phyloP scores from a whole-genome alignment of 2,888 invertebrate species.

The Coremacera marginata region DNA sequence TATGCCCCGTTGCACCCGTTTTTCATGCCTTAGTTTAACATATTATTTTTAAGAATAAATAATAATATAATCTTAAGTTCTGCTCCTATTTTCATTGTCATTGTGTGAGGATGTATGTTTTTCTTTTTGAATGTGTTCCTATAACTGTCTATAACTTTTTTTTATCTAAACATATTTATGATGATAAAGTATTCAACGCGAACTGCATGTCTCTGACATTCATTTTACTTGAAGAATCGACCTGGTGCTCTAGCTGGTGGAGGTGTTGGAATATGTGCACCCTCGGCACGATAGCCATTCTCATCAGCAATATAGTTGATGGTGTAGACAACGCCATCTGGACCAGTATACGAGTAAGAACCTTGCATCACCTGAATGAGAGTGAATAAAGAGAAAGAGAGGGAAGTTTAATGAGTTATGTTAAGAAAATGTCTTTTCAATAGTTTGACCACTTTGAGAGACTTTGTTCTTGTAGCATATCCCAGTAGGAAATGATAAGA shows the following conservation, averaged over 20 bases:
- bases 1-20: slow-evolving; percentile 36
- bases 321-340: slow-evolving; percentile 73
- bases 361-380: slow-evolving; percentile 71
- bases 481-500: too few relatives aligned
- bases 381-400: not conserved
- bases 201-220: not conserved
- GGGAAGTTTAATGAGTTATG: not conserved
- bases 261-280: slow-evolving; percentile 70
- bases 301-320: slow-evolving; percentile 71
- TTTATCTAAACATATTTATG: not conserved
- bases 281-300: slow-evolving; percentile 70
- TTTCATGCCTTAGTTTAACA: slow-evolving; percentile 3
- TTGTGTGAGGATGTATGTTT: not conserved
- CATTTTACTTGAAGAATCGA: slow-evolving; percentile 61
- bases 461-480: not conserved
- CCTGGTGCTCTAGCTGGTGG: slow-evolving; percentile 63
- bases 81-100: not conserved
- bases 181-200: not conserved
- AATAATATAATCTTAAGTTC: slow-evolving; percentile 9
- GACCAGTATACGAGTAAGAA: slow-evolving; percentile 73
- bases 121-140: not conserved
- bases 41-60: slow-evolving; percentile 4
- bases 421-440: not conserved
- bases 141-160: not conserved
- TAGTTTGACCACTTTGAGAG: not conserved